Percentiles rank a stretch among this genome's conserved stretches.
phyloP scores from a whole-genome alignment of 2,888 invertebrate species.

The Drosophila mettleri region DNA sequence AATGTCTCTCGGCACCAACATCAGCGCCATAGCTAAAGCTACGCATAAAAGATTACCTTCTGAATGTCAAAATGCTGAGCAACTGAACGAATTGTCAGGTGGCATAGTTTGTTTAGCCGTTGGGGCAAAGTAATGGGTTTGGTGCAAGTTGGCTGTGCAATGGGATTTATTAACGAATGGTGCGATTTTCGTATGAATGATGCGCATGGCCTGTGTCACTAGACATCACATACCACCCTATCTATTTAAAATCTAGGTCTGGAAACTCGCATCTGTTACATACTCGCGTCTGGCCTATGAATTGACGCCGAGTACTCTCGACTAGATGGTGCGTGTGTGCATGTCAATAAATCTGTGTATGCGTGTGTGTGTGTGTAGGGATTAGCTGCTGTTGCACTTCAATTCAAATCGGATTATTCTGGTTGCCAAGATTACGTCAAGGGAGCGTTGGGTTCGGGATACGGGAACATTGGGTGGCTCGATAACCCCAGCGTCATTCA shows the following conservation, averaged over 20 bases:
- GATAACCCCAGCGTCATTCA: constrained; percentile 5
- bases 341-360: not conserved
- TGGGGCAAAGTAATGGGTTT: constrained; percentile 6
- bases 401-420: constrained; percentile 53
- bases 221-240: not conserved
- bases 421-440: constrained; percentile 2
- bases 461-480: constrained; percentile 16
- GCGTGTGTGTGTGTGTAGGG: constrained; percentile 13
- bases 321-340: not conserved
- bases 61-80: constrained; percentile 49
- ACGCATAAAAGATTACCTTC: constrained; percentile 43
- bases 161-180: constrained; percentile 75
- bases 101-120: constrained; percentile 33
- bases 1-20: not conserved
- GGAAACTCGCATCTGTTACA: constrained; percentile 20
- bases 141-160: constrained; percentile 53
- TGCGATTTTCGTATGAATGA: constrained; percentile 67
- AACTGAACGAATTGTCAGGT: constrained; percentile 33
- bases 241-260: constrained; percentile 16
- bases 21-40: not conserved
- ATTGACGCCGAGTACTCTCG: constrained; percentile 43
- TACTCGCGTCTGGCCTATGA: constrained; percentile 23
- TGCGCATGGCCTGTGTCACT: constrained; percentile 20
- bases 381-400: constrained; percentile 54
- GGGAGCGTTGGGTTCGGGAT: constrained; percentile 7